Conservation (phyloP, 1,140 invertebrate genomes). For the Lordiphosa mommai region DNA sequence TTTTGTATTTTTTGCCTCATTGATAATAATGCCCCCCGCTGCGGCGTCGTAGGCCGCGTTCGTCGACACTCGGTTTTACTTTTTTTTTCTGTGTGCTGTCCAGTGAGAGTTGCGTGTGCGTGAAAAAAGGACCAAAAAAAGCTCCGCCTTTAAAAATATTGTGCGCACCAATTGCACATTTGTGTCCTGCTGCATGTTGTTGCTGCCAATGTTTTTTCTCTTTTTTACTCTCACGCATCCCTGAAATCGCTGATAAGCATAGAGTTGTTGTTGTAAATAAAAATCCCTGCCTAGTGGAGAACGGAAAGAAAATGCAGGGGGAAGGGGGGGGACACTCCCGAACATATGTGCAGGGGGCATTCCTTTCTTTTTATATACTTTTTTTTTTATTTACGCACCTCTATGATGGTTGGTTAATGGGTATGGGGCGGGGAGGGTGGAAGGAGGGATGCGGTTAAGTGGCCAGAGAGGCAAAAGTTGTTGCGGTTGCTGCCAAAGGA, state of each 20-base stretch:
- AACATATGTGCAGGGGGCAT: conserved; percentile 57
- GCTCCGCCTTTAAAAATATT: conserved; percentile 78
- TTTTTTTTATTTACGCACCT: conserved; percentile 68
- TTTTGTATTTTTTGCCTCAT: conserved; percentile 50
- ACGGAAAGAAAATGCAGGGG: conserved; percentile 22
- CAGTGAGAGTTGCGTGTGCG: conserved; percentile 54
- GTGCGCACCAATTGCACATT: conserved; percentile 76
- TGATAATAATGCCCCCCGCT: conserved; percentile 68
- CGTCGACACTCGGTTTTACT: conserved; percentile 45
- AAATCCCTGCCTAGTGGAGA: conserved; percentile 41
- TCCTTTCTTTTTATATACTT: conserved; percentile 56
- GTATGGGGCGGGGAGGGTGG: neutral
- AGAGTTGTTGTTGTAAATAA: conserved; percentile 64
- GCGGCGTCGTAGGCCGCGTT: conserved; percentile 39
- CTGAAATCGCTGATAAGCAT: conserved; percentile 58
- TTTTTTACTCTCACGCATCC: conserved; percentile 69
- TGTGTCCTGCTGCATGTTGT: conserved; percentile 48
- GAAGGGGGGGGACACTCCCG: conserved; percentile 49
- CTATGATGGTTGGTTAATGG: conserved; percentile 5
- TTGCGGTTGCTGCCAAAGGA: conserved; percentile 64
- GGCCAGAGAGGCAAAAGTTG: conserved; percentile 45
- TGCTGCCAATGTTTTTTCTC: conserved; percentile 44
- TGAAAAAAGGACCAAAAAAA: conserved; percentile 78
- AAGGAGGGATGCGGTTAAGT: conserved; percentile 44
- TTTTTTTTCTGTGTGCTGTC: conserved; percentile 38